Percentiles rank a stretch among this genome's conserved stretches.
phyloP scores from a whole-genome alignment of 2,113 vertebrate genomes.

The Lagopus muta region DNA sequence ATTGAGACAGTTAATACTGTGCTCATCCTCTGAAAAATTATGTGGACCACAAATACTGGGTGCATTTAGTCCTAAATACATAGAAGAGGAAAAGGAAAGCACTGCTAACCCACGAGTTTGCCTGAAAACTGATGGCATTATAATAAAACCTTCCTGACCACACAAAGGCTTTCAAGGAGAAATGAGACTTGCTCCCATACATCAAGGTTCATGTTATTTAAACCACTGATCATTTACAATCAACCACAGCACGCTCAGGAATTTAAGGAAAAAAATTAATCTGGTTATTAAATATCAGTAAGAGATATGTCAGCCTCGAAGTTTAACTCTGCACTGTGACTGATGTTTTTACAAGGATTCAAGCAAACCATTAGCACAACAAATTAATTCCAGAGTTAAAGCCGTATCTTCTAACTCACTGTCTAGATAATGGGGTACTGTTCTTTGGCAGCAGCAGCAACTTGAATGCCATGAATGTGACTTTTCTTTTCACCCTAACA shows the following conservation, averaged over 20 bases:
- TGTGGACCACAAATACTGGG: not conserved
- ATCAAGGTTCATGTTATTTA: not conserved
- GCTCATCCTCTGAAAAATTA: not conserved
- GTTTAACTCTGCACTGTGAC: not conserved
- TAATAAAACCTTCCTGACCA: not conserved
- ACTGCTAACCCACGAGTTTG: not conserved
- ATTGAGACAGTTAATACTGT: not conserved
- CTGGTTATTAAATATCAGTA: not conserved
- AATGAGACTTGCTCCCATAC: not conserved
- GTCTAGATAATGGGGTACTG: accelerated
- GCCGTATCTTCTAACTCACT: not conserved
- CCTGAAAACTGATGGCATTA: not conserved
- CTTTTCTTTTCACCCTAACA: not conserved
- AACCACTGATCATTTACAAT: not conserved
- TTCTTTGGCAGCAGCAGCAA: not conserved
- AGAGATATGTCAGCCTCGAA: not conserved
- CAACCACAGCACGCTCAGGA: not conserved
- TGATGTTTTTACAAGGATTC: not conserved
- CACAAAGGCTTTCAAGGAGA: not conserved
- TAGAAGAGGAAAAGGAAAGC: constrained; percentile 27
- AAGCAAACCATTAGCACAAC: not conserved
- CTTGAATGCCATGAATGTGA: not conserved
- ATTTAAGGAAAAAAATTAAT: not conserved
- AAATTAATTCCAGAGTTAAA: not conserved
- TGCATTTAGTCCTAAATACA: constrained; percentile 10